Conservation (phyloP, 2,888 invertebrate genomes). For the Acleris sparsana region DNA sequence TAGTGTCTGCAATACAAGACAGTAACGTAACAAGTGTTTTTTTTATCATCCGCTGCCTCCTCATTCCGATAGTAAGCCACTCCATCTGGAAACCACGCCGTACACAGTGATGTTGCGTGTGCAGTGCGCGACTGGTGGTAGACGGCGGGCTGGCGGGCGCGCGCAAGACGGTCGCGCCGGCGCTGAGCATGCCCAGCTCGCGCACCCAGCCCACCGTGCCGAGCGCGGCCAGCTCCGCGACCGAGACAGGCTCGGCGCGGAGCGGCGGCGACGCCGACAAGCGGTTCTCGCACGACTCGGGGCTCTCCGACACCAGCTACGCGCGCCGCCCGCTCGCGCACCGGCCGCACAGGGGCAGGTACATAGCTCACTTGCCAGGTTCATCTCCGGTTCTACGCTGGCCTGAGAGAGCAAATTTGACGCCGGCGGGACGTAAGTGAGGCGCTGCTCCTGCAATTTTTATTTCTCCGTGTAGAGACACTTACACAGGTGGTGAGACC, state of each 20-base stretch:
- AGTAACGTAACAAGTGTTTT: too few species aligned
- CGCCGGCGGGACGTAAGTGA: neutral
- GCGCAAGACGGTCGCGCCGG: slow-evolving; percentile 2
- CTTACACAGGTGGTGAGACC: too few species aligned
- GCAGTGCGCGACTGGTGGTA: slow-evolving; percentile 59
- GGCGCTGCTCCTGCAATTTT: too few species aligned
- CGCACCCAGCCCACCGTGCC: neutral
- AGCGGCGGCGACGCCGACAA: slow-evolving; percentile 45
- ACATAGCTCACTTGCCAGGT: neutral
- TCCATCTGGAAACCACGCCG: too few species aligned
- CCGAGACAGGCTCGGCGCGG: slow-evolving; percentile 2
- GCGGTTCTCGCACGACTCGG: slow-evolving; percentile 70
- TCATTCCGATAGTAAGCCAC: too few species aligned
- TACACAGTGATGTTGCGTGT: neutral
- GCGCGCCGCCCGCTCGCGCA: slow-evolving; percentile 42
- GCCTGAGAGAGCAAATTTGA: neutral
- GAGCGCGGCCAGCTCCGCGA: slow-evolving; percentile 6
- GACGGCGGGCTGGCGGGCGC: slow-evolving; percentile 56
- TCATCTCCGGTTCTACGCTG: neutral
- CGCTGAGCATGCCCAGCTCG: neutral
- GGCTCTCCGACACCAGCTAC: slow-evolving; percentile 67
- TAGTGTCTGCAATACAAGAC: too few species aligned
- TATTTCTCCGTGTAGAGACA: too few species aligned
- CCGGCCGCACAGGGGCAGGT: slow-evolving; percentile 50
- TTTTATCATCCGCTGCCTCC: too few species aligned